phyloP scores from a whole-genome alignment of 2,797 vertebrate genomes.

The Melopsittacus undulatus region DNA sequence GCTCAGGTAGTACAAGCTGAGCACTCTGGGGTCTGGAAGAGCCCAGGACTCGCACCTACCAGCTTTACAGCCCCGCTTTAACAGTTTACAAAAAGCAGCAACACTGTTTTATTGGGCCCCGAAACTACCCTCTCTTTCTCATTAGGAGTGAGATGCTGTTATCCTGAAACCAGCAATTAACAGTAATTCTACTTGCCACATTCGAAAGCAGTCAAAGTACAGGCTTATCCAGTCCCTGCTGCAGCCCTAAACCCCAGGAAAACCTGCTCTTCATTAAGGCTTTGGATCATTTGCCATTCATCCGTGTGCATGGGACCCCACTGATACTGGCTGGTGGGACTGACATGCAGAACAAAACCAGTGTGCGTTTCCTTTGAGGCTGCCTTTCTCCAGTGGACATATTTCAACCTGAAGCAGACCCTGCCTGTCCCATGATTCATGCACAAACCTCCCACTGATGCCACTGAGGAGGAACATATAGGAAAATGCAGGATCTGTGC shows the following conservation, averaged over 20 bases:
- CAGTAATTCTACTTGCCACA: neutral
- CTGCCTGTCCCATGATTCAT: neutral
- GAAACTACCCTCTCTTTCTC: neutral
- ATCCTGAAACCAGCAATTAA: neutral
- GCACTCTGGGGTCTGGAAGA: neutral
- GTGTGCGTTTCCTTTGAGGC: fast-evolving
- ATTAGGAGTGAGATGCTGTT: neutral
- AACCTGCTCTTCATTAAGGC: neutral
- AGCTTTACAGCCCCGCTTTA: neutral
- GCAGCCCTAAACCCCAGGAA: neutral
- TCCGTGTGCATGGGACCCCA: neutral
- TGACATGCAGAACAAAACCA: neutral
- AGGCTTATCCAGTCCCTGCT: neutral
- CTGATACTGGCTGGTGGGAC: neutral
- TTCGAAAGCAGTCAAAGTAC: neutral
- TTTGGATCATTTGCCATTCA: neutral
- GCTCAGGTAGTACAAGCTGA: neutral
- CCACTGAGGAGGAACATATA: neutral
- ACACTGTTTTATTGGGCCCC: neutral
- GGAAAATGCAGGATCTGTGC: neutral
- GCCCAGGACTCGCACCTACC: neutral
- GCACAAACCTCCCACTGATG: neutral
- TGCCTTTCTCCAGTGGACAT: neutral
- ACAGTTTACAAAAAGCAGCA: neutral
- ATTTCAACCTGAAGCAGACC: neutral